These are phyloP conservation scores for Penelope pileata DNA, from an alignment of 2,113 vertebrate genomes.

Conservation along the genomic window DNA sequence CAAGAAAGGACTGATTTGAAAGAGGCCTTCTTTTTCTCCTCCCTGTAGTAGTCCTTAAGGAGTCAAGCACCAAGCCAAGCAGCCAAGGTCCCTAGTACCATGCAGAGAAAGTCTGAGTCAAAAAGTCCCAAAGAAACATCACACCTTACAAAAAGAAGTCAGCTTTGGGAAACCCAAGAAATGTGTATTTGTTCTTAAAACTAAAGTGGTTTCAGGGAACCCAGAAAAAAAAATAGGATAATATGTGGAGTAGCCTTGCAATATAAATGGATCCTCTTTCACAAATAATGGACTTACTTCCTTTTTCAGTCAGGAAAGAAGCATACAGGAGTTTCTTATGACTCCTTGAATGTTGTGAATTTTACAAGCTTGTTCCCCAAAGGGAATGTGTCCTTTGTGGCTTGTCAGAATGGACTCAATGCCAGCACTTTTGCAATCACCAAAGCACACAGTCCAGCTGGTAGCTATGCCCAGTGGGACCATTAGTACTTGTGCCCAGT, in stretches of 20 bases:
- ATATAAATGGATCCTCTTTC: not conserved
- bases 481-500: not conserved
- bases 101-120: not conserved
- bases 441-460: not conserved
- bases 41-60: not conserved
- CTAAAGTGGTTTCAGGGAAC: not conserved
- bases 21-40: not conserved
- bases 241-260: not conserved
- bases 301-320: not conserved
- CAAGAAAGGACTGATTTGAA: not conserved
- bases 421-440: not conserved
- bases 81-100: not conserved
- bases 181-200: not conserved
- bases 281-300: not conserved
- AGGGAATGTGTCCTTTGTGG: not conserved
- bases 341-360: not conserved
- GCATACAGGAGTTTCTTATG: not conserved
- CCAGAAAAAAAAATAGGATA: not conserved
- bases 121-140: not conserved
- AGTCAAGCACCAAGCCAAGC: too few relatives aligned
- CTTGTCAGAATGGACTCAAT: not conserved
- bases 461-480: not conserved
- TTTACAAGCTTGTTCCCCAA: not conserved
- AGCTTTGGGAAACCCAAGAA: not conserved
- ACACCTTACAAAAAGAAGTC: not conserved